Evolutionary conservation across 2,888 invertebrate species (phyloP).

Genomic region (Leptinotarsa peninsularis): DNA sequence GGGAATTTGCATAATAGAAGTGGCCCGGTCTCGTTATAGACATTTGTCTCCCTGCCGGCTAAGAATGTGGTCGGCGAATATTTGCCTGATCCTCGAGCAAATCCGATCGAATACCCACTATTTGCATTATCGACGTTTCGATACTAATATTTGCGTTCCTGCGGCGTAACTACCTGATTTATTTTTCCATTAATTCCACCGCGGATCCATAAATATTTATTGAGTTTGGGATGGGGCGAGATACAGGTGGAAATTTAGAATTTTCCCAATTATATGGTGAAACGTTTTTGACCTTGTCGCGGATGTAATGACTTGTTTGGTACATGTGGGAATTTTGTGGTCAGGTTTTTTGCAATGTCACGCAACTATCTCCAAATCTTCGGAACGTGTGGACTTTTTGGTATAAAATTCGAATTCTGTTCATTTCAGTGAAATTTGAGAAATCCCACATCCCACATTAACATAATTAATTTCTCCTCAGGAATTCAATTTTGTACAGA

Average conservation of each 20-base stretch:
- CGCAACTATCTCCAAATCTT: too few species aligned
- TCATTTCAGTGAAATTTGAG: too few species aligned
- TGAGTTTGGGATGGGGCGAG: not conserved
- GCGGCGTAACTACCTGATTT: not conserved
- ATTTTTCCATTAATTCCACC: conserved; percentile 8
- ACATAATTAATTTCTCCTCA: too few species aligned
- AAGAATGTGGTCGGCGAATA: conserved; percentile 21
- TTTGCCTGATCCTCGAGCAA: conserved; percentile 16
- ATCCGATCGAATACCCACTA: conserved; percentile 17
- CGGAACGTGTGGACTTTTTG: too few species aligned
- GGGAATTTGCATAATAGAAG: conserved; percentile 37
- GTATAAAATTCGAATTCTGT: too few species aligned
- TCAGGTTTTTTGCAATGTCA: too few species aligned
- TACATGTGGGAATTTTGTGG: too few species aligned
- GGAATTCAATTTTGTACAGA: too few species aligned
- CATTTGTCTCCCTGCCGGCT: conserved; percentile 33
- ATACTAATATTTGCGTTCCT: conserved; percentile 19
- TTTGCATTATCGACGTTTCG: conserved; percentile 25
- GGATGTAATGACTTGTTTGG: too few species aligned
- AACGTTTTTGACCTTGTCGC: not conserved
- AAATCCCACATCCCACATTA: too few species aligned
- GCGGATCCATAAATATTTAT: not conserved
- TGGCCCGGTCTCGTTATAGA: conserved; percentile 32
- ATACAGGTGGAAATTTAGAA: not conserved
- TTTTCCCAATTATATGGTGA: not conserved